Conservation (phyloP, 2,888 invertebrate genomes). For the Trachelus stipa region DNA sequence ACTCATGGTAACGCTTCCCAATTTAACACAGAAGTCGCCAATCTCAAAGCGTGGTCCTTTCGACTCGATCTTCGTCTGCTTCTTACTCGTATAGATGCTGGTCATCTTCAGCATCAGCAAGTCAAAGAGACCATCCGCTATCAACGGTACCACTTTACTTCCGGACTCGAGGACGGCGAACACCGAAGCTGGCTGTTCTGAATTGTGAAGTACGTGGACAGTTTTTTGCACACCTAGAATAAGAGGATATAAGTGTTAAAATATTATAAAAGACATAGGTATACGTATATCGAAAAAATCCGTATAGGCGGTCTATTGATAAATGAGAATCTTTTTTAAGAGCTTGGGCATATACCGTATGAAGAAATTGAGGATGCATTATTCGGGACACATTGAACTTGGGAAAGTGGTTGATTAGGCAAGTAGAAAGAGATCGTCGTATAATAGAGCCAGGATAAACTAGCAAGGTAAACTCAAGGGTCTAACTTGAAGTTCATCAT, state of each 20-base stretch:
- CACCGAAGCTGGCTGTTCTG: constrained; percentile 94
- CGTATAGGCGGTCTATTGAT: not conserved
- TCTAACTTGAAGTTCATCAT: not conserved
- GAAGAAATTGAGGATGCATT: not conserved
- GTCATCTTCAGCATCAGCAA: constrained; percentile 90
- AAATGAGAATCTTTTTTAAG: not conserved
- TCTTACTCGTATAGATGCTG: constrained; percentile 89
- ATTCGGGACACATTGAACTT: not conserved
- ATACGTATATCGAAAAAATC: not conserved
- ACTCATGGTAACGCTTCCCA: constrained; percentile 93
- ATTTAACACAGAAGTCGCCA: constrained; percentile 93
- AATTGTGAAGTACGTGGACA: constrained; percentile 94
- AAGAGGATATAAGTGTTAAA: not conserved
- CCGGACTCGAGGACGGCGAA: constrained; percentile 92
- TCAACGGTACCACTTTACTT: constrained; percentile 85
- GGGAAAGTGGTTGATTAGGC: not conserved
- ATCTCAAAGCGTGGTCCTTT: constrained; percentile 89
- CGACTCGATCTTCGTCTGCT: constrained; percentile 88
- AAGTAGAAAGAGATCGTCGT: not conserved
- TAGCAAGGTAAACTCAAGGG: not conserved
- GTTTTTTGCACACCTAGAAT: constrained; percentile 79
- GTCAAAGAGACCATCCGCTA: constrained; percentile 92
- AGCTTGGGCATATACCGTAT: not conserved
- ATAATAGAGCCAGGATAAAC: not conserved
- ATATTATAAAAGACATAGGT: not conserved